Evolutionary conservation across 2,888 invertebrate genomes (phyloP).

Genomic region (Hirtodrosophila trivittata): DNA sequence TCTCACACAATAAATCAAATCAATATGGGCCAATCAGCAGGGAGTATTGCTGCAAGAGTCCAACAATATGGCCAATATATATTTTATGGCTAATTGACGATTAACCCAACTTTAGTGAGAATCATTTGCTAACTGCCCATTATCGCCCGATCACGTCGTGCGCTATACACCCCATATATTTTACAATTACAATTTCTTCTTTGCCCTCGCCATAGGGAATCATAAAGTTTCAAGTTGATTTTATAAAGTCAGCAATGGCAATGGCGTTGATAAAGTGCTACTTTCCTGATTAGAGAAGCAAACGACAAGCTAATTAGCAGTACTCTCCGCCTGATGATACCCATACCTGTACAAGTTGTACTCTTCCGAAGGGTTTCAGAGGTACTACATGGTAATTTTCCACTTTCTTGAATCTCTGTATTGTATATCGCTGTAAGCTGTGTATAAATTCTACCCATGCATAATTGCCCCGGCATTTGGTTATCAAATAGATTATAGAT

Average conservation of each 20-base stretch:
- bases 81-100: slow-evolving; percentile 54
- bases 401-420: too few species aligned
- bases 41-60: slow-evolving; percentile 14
- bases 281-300: slow-evolving; percentile 40
- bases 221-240: slow-evolving; percentile 67
- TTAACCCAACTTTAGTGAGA: slow-evolving; percentile 59
- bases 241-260: slow-evolving; percentile 41
- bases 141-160: slow-evolving; percentile 58
- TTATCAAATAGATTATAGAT: too few species aligned
- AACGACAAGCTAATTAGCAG: slow-evolving; percentile 26
- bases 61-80: slow-evolving; percentile 6
- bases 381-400: too few species aligned
- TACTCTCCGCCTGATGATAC: slow-evolving; percentile 5
- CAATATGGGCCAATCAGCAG: slow-evolving; percentile 34
- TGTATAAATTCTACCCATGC: too few species aligned
- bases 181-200: slow-evolving; percentile 46
- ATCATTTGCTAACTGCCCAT: slow-evolving; percentile 33
- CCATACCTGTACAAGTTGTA: background rate
- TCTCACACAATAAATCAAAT: slow-evolving; percentile 44
- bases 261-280: slow-evolving; percentile 48
- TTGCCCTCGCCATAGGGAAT: slow-evolving; percentile 25
- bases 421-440: too few species aligned
- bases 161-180: slow-evolving; percentile 35
- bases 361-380: background rate
- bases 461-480: too few species aligned